Evolutionary conservation across 2,888 invertebrate genomes (phyloP), one percentile per base, ranked within the genome.

Genomic region (Acronicta alni): DNA sequence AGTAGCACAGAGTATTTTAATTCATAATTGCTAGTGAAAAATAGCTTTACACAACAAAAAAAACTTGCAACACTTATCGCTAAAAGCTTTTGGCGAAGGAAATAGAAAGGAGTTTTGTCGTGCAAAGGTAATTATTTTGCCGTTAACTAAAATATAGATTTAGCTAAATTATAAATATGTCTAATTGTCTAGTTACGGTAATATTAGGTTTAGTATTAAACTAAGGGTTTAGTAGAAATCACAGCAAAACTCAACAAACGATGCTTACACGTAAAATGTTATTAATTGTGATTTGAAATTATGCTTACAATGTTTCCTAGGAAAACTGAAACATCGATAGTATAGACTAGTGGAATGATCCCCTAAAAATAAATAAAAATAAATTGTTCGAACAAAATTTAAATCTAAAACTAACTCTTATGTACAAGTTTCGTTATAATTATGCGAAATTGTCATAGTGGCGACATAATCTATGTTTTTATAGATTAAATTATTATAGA

Each of bases 221-320:
- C 62, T 69, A 72, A 59, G 79, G 82, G 58, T 77, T 85, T 87
- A 88, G 83, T 85, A 87, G 89, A 88, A 90, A 92, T 92, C 92
- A 92, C 92, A 92, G 91, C 83, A 87, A 87, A 87, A 84, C 81
- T 86, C 84, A 84, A 84, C 82, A 77, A 71, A 80, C 76, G 74
- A 72, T 53, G 64, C 66, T 57, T 68, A 70, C 0, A 61, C 44
- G 42, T 66, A 67, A 14, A 45, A 62, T 64, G 64, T 62, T 54
- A 57, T 56, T 68, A 52, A 64, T 77, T 81, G 82, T 75, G 79
- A 81, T 79, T 35, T 74, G 64, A 57, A 65, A 72, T 75, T 77
- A 78, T 75, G 70, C 76, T 68, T 74, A 71, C 32, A 57, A 72
- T 23, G 55, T 63, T 59, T 67, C 41, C 61, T 76, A 77, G 66